Evolutionary conservation across 2,797 vertebrate genomes (phyloP), one percentile per base, ranked within the genome.

Genomic region (Arrhamphus sclerolepis): DNA sequence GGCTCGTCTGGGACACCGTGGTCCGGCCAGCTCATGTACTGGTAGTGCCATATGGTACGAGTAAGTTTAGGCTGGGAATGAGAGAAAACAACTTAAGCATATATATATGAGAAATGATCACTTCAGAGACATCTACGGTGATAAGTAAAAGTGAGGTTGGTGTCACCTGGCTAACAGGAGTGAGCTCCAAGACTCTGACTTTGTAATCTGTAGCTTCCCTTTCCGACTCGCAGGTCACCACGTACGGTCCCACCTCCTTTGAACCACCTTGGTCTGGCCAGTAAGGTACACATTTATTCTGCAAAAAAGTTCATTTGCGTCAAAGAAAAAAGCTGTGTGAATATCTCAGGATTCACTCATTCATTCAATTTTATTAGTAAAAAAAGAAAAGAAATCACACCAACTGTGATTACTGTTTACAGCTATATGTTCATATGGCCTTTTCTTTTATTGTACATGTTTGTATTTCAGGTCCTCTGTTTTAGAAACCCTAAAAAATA

Each of bases 281-380:
- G 83, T 99, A 99, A 0, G 95, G 95, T 28, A 98, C 95, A 48
- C 97, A 99, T 72, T 99, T 99, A 81, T 95, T 98, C 97, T 99
- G 83, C 31, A 68, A 1, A 54, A 43, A 71, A 43, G 57, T 11
- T 3, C 6, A 26, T 26, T 2, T 26, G 6, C 6, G 6, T 26
- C 6, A 26, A 26, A 26, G 24, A 26, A 79, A 4, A 67, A 51
- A 17, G 3, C 3, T 34, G 8, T n/a, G 26, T 28, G n/a, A n/a
- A 11, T 28, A 21, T 19, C 14, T 43, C 41, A 7, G 39, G 18
- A 39, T 28, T 9, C 20, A 16, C 21, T 14, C 7, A 17, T 8
- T 4, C 16, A 26, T 26, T 26, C 24, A 26, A 6, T 26, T 26
- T 26, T 26, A 26, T 26, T 26, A 26, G 24, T 26, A 26, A n/a